A percentile compares a stretch with the other conserved stretches of the same genome.
These are phyloP conservation scores for Peromyscus leucopus DNA, from an alignment of 2,113 vertebrate genomes.

Conservation along the genomic window DNA sequence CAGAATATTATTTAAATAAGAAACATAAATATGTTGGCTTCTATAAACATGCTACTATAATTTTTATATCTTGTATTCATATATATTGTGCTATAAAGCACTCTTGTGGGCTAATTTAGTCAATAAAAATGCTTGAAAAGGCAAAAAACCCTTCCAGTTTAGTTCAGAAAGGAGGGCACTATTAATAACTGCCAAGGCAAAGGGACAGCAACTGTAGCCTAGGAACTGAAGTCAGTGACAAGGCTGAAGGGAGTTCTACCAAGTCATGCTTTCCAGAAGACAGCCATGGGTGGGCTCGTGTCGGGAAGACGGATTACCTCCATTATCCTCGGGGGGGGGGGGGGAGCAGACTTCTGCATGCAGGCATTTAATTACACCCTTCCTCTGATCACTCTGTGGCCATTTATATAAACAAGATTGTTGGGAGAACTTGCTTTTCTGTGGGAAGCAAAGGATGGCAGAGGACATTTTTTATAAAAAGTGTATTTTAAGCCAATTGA, in stretches of 20 bases:
- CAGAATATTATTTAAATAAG: constrained; percentile 56
- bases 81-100: not conserved
- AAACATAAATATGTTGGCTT: constrained; percentile 28
- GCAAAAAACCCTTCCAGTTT: constrained; percentile 49
- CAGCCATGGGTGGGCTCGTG: not conserved
- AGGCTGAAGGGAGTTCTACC: constrained; percentile 39
- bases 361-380: constrained; percentile 72
- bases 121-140: constrained; percentile 60
- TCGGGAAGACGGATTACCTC: constrained; percentile 65
- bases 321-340: constrained; percentile 64
- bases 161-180: constrained; percentile 54
- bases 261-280: constrained; percentile 72
- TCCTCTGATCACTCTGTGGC: constrained; percentile 67
- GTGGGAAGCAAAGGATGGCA: constrained; percentile 23
- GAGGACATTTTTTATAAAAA: constrained; percentile 37
- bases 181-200: constrained; percentile 73
- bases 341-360: constrained; percentile 65
- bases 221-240: constrained; percentile 63
- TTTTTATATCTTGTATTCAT: constrained; percentile 48
- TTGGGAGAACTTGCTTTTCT: constrained; percentile 11
- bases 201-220: constrained; percentile 57
- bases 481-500: constrained; percentile 54
- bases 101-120: constrained; percentile 62
- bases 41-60: constrained; percentile 41
- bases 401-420: constrained; percentile 60